Percentiles rank a stretch among this genome's conserved stretches.
These are phyloP conservation scores for Meriones psammophilus DNA, from an alignment of 2,797 vertebrate species.

Conservation along the genomic window DNA sequence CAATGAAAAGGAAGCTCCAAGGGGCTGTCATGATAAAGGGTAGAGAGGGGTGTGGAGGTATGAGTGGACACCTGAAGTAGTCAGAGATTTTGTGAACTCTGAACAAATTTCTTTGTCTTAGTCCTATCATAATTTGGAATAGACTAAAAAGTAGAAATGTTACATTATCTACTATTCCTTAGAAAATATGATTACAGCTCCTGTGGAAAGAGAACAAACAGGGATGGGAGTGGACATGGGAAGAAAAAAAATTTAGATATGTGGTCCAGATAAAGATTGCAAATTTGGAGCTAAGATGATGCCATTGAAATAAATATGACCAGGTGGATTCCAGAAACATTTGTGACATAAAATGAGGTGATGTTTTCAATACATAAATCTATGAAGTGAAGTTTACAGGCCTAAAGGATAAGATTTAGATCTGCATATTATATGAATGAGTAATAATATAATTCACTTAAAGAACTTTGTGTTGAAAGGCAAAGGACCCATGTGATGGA, in stretches of 20 bases:
- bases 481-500: not conserved
- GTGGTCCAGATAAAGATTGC: not conserved
- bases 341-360: not conserved
- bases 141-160: not conserved
- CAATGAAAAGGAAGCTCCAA: not conserved
- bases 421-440: not conserved
- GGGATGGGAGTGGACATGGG: no score
- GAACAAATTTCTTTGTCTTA: not conserved
- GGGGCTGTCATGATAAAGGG: not conserved
- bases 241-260: not conserved
- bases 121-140: not conserved
- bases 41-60: fast-evolving
- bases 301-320: not conserved
- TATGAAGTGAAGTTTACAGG: not conserved
- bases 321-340: not conserved
- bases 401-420: not conserved
- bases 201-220: not conserved
- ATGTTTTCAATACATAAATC: not conserved
- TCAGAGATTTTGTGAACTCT: not conserved
- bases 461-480: not conserved
- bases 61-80: not conserved
- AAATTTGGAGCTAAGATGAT: not conserved
- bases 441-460: not conserved
- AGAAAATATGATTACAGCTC: not conserved
- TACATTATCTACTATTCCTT: not conserved